Evolutionary conservation across 1,140 invertebrate genomes (phyloP).

Genomic region (Diprion similis): DNA sequence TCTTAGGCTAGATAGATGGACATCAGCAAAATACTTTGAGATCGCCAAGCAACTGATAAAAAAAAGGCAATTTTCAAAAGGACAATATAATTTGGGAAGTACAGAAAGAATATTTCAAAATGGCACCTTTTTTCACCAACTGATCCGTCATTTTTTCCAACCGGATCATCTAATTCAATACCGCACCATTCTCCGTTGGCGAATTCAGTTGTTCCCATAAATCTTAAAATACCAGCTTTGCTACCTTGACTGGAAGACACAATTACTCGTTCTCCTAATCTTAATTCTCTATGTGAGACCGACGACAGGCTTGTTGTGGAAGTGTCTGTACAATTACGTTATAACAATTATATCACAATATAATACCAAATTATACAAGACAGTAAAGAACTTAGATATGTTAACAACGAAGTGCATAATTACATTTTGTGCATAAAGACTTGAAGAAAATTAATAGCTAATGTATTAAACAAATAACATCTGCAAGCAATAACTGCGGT

Average conservation of each 20-base stretch:
- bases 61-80: background rate
- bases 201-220: constrained; percentile 87
- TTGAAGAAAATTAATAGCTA: too few relatives aligned
- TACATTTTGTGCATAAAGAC: too few relatives aligned
- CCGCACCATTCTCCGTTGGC: constrained; percentile 93
- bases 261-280: constrained; percentile 89
- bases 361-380: background rate
- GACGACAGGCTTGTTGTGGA: constrained; percentile 69
- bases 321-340: constrained; percentile 62
- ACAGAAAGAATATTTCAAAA: background rate
- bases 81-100: constrained; percentile 1
- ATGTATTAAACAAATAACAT: too few relatives aligned
- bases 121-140: constrained; percentile 82
- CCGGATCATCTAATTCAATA: constrained; percentile 90
- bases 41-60: background rate
- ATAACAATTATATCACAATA: constrained; percentile 13
- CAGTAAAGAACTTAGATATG: background rate
- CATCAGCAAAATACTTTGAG: too few relatives aligned
- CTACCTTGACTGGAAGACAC: constrained; percentile 86
- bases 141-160: constrained; percentile 96
- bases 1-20: too few relatives aligned
- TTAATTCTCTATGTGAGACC: constrained; percentile 67
- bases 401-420: too few relatives aligned
- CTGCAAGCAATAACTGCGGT: too few relatives aligned
- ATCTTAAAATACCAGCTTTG: constrained; percentile 87